phyloP scores from a whole-genome alignment of 2,797 vertebrate species.

The Mus caroli region DNA sequence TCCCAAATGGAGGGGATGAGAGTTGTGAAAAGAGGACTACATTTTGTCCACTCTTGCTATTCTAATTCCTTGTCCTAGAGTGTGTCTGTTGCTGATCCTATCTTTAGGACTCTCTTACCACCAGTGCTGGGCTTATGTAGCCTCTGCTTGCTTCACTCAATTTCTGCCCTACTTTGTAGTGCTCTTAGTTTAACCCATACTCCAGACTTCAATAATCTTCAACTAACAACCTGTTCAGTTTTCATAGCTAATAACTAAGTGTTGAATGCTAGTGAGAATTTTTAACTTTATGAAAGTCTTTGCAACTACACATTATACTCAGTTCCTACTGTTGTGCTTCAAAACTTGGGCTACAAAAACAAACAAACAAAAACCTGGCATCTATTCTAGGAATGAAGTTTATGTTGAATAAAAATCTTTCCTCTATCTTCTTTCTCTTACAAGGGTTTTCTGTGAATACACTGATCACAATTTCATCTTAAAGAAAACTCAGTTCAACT shows the following conservation, averaged over 20 bases:
- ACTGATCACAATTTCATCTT: slow-evolving; percentile 51
- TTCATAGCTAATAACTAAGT: slow-evolving; percentile 30
- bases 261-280: not conserved
- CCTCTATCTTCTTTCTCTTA: slow-evolving; percentile 68
- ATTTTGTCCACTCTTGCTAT: not conserved
- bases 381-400: slow-evolving; percentile 46
- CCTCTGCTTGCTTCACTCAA: not conserved
- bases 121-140: not conserved
- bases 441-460: slow-evolving; percentile 55
- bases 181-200: slow-evolving; percentile 24
- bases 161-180: not conserved
- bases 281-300: slow-evolving; percentile 54
- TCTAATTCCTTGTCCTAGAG: not conserved
- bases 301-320: slow-evolving; percentile 6
- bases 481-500: slow-evolving; percentile 47
- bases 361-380: not conserved
- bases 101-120: not conserved
- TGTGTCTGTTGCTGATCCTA: not conserved
- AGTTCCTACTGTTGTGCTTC: slow-evolving; percentile 18
- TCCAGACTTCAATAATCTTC: slow-evolving; percentile 14
- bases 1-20: not conserved
- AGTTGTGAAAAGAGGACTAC: not conserved
- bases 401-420: slow-evolving; percentile 60
- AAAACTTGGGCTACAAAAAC: slow-evolving; percentile 12
- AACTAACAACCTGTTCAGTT: not conserved